Base-by-base conservation (phyloP, 1,140 invertebrate species). In the Macrobrachium rosenbergii region DNA sequence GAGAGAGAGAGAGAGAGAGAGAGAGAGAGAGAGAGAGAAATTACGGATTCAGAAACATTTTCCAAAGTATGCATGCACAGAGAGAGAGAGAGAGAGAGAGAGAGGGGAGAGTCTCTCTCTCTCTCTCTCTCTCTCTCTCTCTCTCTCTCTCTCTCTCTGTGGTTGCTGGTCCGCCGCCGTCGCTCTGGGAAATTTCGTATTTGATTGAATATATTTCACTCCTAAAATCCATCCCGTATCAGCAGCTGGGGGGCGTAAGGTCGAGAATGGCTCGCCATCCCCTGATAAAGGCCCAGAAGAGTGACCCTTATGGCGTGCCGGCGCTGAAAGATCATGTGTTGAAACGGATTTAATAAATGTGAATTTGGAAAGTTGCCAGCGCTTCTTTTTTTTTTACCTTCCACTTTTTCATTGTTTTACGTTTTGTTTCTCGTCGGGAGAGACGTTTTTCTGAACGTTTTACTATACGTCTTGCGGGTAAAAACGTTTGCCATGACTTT, bases 181-280 rank as follows among this genome's bases (percentile, higher is more conserved):
- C 45, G 19, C 82, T 21, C 52, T 10, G 21, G 75, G 83, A 78
- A 85, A 78, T 77, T 78, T 85, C 75, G 83, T 78, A 67, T 85
- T 85, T 85, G 83, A 85, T 85, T 85, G 83, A 77, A 85, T 85
- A 85, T 85, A 85, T 85, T 85, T 85, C 83, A 85, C 83, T 58
- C 52, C 77, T 78, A 64, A 85, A 85, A 85, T 85, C 83, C 83
- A 78, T 85, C 69, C 60, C 75, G 59, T 67, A 78, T 85, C 75
- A 85, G 37, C 83, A 85, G 83, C 83, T 85, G 83, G 63, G 83
- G 83, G 16, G 17, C 28, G 63, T 64, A 85, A 85, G 83, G 83
- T 60, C 62, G 75, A 85, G 60, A 60, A n/a, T 82, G 63, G 62
- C n/a, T 62, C 37, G 43, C 3, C 37, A 21, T 45, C 60, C 37